Conservation (phyloP, 2,797 vertebrate species). For the Podarcis lilfordi region DNA sequence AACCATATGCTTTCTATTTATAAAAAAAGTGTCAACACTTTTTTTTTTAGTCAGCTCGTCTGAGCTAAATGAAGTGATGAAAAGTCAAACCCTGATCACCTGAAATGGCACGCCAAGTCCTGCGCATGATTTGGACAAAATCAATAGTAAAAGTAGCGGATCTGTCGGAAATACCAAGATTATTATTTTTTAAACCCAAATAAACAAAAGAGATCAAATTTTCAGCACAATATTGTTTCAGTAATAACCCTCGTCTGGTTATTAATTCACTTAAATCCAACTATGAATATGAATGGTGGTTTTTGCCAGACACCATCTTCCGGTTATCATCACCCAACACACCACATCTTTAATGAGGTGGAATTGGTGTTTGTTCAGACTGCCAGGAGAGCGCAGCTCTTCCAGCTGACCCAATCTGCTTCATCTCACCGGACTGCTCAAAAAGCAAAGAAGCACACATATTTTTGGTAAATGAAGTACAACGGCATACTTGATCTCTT, state of each 20-base stretch:
- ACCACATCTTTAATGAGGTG: neutral
- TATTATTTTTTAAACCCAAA: neutral
- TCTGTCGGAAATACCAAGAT: neutral
- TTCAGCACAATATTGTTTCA: neutral
- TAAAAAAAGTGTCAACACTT: conserved; percentile 25
- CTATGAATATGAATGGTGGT: neutral
- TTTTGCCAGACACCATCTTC: neutral
- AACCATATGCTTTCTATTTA: conserved; percentile 49
- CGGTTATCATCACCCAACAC: neutral
- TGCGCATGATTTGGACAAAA: neutral
- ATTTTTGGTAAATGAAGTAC: neutral
- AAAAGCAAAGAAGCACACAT: neutral
- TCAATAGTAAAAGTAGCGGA: neutral
- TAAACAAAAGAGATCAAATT: neutral
- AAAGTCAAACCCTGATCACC: neutral
- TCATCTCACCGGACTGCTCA: neutral
- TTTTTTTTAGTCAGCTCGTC: conserved; percentile 25
- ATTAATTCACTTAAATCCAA: neutral
- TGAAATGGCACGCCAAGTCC: neutral
- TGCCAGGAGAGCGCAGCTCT: neutral
- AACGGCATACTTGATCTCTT: neutral
- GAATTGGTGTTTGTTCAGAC: neutral
- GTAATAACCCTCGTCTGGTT: neutral
- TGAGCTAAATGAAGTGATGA: conserved; percentile 41
- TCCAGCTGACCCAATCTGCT: neutral